Evolutionary conservation across 2,797 vertebrate genomes (phyloP).

Genomic region (Erpetoichthys calabaricus): DNA sequence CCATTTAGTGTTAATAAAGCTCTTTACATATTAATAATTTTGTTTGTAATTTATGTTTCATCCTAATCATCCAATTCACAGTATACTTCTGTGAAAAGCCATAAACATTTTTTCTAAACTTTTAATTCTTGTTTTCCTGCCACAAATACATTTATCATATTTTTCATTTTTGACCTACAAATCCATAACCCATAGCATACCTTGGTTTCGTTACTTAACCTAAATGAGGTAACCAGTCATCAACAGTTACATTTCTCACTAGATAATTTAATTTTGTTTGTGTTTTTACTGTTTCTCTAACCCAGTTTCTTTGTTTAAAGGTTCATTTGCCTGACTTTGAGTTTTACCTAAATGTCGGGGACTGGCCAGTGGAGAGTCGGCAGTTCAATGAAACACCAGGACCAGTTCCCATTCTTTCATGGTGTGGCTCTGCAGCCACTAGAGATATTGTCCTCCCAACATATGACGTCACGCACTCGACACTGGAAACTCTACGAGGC

Average conservation of each 20-base stretch:
- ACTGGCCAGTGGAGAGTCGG: slow-evolving; percentile 77
- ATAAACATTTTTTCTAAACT: too few species aligned
- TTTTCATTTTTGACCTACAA: too few species aligned
- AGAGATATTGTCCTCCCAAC: slow-evolving; percentile 78
- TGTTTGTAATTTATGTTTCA: too few species aligned
- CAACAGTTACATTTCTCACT: neutral
- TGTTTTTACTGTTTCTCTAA: neutral
- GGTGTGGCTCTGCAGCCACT: slow-evolving; percentile 79
- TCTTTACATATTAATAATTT: too few species aligned
- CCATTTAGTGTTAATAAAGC: too few species aligned
- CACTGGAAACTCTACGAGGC: slow-evolving; percentile 72
- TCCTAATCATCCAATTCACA: too few species aligned
- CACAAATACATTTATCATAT: too few species aligned
- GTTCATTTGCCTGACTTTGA: slow-evolving; percentile 72
- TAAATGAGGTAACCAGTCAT: too few species aligned
- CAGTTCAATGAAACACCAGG: slow-evolving; percentile 45
- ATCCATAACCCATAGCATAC: too few species aligned
- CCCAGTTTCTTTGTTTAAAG: slow-evolving; percentile 29
- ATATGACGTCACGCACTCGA: slow-evolving; percentile 82
- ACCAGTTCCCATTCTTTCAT: slow-evolving; percentile 73
- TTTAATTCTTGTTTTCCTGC: too few species aligned
- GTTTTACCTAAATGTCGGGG: slow-evolving; percentile 85
- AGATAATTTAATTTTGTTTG: neutral
- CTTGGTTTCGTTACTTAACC: too few species aligned
- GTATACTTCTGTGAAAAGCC: too few species aligned